These are phyloP conservation scores for Gambusia holbrooki DNA, from an alignment of 2,113 vertebrate genomes.

Conservation along the genomic window DNA sequence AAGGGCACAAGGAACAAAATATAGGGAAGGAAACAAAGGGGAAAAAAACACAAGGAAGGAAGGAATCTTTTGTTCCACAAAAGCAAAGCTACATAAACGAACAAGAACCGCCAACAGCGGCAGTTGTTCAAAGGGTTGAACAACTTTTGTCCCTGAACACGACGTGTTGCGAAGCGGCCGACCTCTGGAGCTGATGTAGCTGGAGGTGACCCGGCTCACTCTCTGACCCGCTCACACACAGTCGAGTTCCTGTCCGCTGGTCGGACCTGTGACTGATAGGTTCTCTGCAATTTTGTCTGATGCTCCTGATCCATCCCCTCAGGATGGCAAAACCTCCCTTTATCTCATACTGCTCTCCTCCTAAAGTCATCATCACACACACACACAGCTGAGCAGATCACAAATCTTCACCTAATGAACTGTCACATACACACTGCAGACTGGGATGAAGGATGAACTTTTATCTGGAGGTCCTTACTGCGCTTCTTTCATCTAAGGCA, in stretches of 20 bases:
- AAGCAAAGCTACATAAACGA: neutral
- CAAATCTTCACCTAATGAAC: constrained; percentile 1
- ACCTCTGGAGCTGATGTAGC: neutral
- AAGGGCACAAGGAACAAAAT: no score
- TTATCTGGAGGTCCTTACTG: neutral
- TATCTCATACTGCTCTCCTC: neutral
- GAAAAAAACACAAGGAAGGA: neutral
- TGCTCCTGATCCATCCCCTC: neutral
- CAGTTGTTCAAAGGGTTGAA: neutral
- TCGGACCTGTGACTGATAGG: neutral
- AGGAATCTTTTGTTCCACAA: neutral
- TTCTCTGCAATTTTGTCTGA: neutral
- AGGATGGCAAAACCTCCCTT: neutral
- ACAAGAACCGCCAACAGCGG: neutral
- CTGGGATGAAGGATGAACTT: neutral
- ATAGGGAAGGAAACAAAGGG: neutral
- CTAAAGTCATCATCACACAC: neutral
- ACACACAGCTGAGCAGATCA: neutral
- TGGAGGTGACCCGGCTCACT: neutral
- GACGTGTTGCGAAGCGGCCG: neutral
- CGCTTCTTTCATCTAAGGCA: neutral
- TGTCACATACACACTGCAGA: neutral
- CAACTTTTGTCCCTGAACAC: neutral
- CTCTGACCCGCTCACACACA: neutral
- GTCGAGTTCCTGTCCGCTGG: neutral